Conservation (phyloP, 1,140 invertebrate genomes). For the Zaprionus lachaisei region DNA sequence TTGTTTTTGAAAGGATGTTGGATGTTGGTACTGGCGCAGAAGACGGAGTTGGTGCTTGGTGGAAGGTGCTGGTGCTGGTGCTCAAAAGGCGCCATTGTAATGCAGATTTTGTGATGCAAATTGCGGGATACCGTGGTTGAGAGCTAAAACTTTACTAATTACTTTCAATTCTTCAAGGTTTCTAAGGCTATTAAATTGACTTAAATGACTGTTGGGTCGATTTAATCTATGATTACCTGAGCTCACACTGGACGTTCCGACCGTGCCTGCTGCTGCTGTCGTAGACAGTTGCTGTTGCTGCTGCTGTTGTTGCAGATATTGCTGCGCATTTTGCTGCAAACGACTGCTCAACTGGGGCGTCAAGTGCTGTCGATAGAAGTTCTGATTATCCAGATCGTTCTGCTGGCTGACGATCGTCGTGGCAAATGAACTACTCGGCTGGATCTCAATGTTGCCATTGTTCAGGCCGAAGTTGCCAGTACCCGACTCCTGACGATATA, state of each 20-base stretch:
- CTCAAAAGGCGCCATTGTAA: constrained; percentile 76
- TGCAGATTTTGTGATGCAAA: constrained; percentile 80
- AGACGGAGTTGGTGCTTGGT: constrained; percentile 42
- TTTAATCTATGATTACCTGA: constrained; percentile 85
- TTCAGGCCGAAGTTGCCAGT: constrained; percentile 84
- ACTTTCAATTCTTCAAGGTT: constrained; percentile 90
- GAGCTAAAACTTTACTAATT: constrained; percentile 91
- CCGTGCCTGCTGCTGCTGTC: constrained; percentile 45
- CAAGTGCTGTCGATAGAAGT: constrained; percentile 80
- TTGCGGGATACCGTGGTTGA: constrained; percentile 88
- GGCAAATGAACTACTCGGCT: constrained; percentile 67
- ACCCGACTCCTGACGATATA: constrained; percentile 85
- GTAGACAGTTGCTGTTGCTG: constrained; percentile 61
- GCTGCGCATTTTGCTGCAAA: constrained; percentile 77
- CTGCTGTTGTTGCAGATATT: constrained; percentile 72
- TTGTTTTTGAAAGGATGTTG: constrained; percentile 26
- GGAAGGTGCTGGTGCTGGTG: constrained; percentile 56
- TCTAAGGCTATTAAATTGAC: constrained; percentile 85
- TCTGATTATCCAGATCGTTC: constrained; percentile 73
- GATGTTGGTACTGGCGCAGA: constrained; percentile 41
- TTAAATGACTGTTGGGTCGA: constrained; percentile 85
- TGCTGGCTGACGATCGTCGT: constrained; percentile 71
- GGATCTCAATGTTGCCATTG: constrained; percentile 68
- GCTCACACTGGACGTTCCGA: constrained; percentile 58
- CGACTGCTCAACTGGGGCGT: constrained; percentile 74